These are phyloP conservation scores for Phortica variegata DNA, from an alignment of 1,140 invertebrate species.

Conservation along the genomic window DNA sequence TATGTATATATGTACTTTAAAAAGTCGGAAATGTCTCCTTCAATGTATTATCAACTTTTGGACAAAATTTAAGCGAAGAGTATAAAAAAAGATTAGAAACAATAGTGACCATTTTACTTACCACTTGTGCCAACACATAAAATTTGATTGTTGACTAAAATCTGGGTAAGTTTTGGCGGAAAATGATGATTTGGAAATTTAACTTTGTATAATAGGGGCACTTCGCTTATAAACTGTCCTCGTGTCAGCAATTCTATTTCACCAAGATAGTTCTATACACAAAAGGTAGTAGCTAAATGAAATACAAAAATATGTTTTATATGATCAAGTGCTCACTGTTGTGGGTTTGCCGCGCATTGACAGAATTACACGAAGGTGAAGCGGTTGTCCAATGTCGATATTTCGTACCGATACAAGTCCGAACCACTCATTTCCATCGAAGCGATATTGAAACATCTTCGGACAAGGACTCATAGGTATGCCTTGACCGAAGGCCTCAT, in stretches of 20 bases:
- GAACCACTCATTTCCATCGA: conserved; percentile 49
- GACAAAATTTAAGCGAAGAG: too few relatives aligned
- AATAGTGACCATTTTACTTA: conserved; percentile 1
- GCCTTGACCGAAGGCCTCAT: conserved; percentile 32
- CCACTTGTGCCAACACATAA: conserved; percentile 44
- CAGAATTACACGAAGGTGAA: conserved; percentile 45
- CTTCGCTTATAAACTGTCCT: conserved; percentile 33
- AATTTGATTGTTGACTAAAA: conserved; percentile 43
- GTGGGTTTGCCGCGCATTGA: conserved; percentile 52
- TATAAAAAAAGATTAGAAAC: too few relatives aligned
- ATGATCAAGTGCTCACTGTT: conserved; percentile 25
- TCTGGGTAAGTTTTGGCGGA: conserved; percentile 44
- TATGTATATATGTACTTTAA: too few relatives aligned
- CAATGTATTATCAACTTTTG: too few relatives aligned
- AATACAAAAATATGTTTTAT: neutral
- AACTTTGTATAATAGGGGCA: conserved; percentile 42
- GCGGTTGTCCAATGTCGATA: conserved; percentile 27
- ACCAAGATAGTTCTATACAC: conserved; percentile 42
- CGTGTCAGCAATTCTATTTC: conserved; percentile 50
- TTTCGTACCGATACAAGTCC: conserved; percentile 43
- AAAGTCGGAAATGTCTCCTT: too few relatives aligned
- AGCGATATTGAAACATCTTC: conserved; percentile 51
- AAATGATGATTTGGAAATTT: conserved; percentile 47
- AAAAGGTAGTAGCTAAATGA: neutral
- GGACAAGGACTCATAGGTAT: conserved; percentile 50